Base-by-base conservation (phyloP, 2,797 vertebrate species). In the Bufotes viridis region DNA sequence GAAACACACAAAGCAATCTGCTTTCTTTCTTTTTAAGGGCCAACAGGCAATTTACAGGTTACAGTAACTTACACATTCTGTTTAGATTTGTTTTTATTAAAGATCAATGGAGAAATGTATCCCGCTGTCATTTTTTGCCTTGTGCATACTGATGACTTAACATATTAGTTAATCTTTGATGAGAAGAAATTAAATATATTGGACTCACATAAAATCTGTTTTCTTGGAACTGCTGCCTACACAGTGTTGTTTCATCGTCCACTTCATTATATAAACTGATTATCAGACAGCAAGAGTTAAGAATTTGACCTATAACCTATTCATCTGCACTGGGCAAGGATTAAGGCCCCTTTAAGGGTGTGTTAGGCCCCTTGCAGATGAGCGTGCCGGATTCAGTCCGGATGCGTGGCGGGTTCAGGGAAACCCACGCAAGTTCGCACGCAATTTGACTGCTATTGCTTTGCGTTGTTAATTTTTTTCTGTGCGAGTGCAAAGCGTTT, bases 1-100 rank as follows among this genome's bases (percentile, higher is more conserved):
- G 58, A 70, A 42, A 57, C 26, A 70, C 15, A 87, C 51, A 51
- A 78, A 42, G 67, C 81, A 81, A 76, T 60, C 26, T 76, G 42
- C 75, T 87, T 78, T 9, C 17, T 67, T 78, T 80, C 58, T 61
- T 87, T 75, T 67, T 69, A 12, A 51, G 79, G 79, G 58, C 22
- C 58, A 63, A n/a, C 58, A 51, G 20, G 58, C 57, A 34, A 81
- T 65, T 81, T 63, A 81, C 12, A 24, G 58, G 60, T 63, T 63
- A 67, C 42, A 24, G 14, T 1, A 24, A 49, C 34, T 10, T 81
- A 24, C 80, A 81, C 15, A 51, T 81, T 51, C 61, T 49, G 22
- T 26, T 51, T n/a, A 42, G 20, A 51, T 81, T 81, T 67, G 12
- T 11, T 81, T 6, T 51, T 17, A 67, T 67, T 51, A 81, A 67